Percentiles rank a stretch among this genome's conserved stretches.
These are phyloP conservation scores for Synanthedon andrenaeformis DNA, from an alignment of 2,888 invertebrate genomes.

Conservation along the genomic window DNA sequence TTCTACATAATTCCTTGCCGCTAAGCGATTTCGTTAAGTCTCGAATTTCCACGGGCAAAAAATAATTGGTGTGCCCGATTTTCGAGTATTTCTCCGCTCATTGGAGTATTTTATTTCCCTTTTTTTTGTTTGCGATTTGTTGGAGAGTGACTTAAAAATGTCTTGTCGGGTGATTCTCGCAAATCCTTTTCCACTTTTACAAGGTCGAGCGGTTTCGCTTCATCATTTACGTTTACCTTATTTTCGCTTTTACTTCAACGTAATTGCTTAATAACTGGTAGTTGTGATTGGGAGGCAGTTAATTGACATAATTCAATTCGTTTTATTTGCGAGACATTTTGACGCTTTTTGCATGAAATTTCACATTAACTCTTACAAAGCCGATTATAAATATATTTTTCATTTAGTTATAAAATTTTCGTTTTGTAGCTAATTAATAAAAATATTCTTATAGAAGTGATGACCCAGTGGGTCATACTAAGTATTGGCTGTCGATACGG, in stretches of 20 bases:
- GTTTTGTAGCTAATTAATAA: no score
- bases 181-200: constrained; percentile 21
- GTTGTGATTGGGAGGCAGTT: neutral
- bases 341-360: no score
- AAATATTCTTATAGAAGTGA: no score
- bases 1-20: constrained; percentile 61
- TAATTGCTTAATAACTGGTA: neutral
- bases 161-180: constrained; percentile 17
- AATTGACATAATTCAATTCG: neutral
- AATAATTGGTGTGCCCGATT: constrained; percentile 64
- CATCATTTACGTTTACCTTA: neutral
- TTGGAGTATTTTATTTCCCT: constrained; percentile 24
- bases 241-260: neutral
- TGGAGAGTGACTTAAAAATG: constrained; percentile 18
- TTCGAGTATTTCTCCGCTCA: constrained; percentile 36
- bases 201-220: neutral
- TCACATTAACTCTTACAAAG: no score
- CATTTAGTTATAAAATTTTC: no score
- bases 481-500: no score
- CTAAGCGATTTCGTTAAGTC: constrained; percentile 69
- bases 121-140: constrained; percentile 17
- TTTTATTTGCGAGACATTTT: neutral
- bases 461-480: no score
- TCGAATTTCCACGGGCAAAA: constrained; percentile 63
- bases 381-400: no score